Evolutionary conservation across 2,888 invertebrate genomes (phyloP).

Genomic region (Lepas anatifera): DNA sequence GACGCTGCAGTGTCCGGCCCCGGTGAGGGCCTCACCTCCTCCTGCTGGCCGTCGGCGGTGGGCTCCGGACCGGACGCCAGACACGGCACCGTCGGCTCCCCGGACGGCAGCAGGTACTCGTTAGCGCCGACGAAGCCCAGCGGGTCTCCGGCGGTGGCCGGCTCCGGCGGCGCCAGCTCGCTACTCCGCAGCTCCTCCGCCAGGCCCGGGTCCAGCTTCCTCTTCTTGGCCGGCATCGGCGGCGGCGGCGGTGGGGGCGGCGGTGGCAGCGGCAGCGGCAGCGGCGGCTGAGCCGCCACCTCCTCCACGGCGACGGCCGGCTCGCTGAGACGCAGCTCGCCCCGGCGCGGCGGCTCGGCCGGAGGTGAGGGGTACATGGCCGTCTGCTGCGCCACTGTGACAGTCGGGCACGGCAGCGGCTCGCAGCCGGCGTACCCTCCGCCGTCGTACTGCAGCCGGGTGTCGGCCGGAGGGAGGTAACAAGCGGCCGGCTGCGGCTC

Average conservation of each 20-base stretch:
- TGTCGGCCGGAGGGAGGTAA: background rate
- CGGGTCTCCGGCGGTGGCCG: too few species aligned
- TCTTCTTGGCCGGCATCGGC: conserved; percentile 9
- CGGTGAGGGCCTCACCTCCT: background rate
- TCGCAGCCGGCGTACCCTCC: background rate
- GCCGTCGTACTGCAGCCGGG: background rate
- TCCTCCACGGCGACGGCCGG: background rate
- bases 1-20: background rate
- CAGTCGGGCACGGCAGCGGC: background rate
- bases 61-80: too few species aligned
- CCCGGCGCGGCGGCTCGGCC: background rate
- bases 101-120: background rate
- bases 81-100: too few species aligned
- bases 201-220: conserved; percentile 6
- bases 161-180: too few species aligned
- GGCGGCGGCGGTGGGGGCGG: background rate
- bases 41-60: too few species aligned
- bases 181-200: conserved; percentile 1
- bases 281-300: background rate
- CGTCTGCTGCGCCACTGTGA: background rate
- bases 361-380: background rate
- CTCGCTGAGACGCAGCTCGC: background rate
- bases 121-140: too few species aligned
- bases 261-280: background rate
- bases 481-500: background rate